Conservation (phyloP, 2,797 vertebrate genomes). For the Cynodonichthys magdalenae region DNA sequence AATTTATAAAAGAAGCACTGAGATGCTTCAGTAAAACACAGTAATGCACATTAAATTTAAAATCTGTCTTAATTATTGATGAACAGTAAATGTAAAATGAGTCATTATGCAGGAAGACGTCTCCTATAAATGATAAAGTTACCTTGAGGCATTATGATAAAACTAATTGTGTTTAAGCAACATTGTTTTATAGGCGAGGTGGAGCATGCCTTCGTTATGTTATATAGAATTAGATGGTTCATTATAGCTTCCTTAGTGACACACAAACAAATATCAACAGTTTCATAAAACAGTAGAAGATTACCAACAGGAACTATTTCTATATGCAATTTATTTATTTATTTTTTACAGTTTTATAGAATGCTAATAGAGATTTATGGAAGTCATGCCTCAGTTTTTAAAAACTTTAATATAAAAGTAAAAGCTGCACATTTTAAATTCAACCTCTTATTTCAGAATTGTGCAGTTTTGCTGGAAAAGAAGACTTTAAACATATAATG, state of each 20-base stretch:
- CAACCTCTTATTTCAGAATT: no score
- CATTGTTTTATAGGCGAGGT: conserved; percentile 1
- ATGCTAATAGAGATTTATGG: no score
- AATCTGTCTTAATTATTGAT: conserved; percentile 7
- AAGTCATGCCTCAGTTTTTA: no score
- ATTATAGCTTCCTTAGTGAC: neutral
- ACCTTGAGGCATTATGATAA: conserved; percentile 8
- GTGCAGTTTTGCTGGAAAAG: no score
- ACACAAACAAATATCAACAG: conserved; percentile 3
- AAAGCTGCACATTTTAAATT: no score
- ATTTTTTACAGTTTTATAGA: no score
- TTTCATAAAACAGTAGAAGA: neutral
- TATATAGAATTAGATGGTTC: neutral
- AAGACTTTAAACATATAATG: no score
- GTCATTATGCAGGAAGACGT: neutral
- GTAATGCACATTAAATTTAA: neutral
- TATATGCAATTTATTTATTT: no score
- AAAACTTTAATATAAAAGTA: no score
- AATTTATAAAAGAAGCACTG: neutral
- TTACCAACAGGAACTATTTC: neutral
- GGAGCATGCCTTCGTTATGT: conserved; percentile 10
- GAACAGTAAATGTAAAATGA: neutral
- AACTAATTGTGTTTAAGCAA: conserved; percentile 19
- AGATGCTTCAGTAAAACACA: neutral
- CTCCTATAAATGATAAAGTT: neutral